Base-by-base conservation (phyloP, 2,113 vertebrate species). In the Cygnus buccinator region DNA sequence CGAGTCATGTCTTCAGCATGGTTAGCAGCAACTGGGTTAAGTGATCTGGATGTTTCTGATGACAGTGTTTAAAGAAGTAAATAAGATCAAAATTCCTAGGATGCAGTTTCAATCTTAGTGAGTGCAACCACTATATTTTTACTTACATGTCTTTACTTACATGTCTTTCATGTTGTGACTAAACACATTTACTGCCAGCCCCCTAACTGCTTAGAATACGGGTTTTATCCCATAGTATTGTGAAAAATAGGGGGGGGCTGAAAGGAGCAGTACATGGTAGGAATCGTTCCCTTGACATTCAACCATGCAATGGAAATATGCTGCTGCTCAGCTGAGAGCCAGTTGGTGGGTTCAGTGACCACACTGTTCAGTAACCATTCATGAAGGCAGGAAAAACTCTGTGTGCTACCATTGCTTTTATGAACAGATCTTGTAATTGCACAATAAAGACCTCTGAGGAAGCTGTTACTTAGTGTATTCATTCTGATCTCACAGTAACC, bases 211-310 rank as follows among this genome's bases (percentile, higher is more conserved):
- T 58, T 13, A 14, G 2, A 3, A 15, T 5, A 11, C 29, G 13
- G 44, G 35, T 31, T 28, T n/a, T 41, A 28, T 11, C 9, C 29
- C 8, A 3, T 1, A 12, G 65, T 5, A 35, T 54, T 13, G 39
- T 1, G 43, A 43, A 3, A 6, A 71, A 9, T 0, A 3, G 25
- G 29, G 21, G 21, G 26, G 35, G 28, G 11, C 46, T 59, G 85
- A 15, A 41, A 12, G 3, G 14, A 70, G 35, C 54, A 18, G 20
- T 0, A 3, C 8, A 1, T 1, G 20, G 39, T 13, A 11, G 23
- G 11, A 37, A 10, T 8, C 0, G 0, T 20, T 28, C 59, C 52
- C 70, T 55, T 10, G 3, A n/a, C 39, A 46, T 50, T 6, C 70
- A 44, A 7, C 57, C 11, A 0, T 2, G 43, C 43, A 16, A 17